phyloP scores from a whole-genome alignment of 2,113 vertebrate species.

The Neolamprologus sp. region DNA sequence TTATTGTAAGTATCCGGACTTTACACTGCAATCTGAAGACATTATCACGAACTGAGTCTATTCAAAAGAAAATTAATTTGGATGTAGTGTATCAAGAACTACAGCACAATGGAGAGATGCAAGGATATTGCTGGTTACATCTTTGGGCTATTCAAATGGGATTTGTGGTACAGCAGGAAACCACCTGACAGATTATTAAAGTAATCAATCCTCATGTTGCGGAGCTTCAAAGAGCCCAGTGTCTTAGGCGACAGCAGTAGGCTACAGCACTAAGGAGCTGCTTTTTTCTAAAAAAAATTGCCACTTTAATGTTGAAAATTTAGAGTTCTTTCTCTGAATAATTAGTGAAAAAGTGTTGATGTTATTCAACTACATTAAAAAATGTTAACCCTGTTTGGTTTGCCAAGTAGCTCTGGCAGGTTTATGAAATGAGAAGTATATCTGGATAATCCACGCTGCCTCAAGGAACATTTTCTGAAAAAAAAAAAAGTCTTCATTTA shows the following conservation, averaged over 20 bases:
- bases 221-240: background rate
- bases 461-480: background rate
- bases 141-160: background rate
- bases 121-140: background rate
- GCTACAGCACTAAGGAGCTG: background rate
- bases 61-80: background rate
- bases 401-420: background rate
- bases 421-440: background rate
- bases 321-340: background rate
- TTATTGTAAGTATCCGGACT: background rate
- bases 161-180: background rate
- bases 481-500: background rate
- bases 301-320: background rate
- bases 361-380: background rate
- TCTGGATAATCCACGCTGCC: background rate
- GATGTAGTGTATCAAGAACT: background rate
- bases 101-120: background rate
- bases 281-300: accelerated
- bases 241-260: background rate
- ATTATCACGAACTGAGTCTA: background rate
- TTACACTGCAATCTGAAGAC: background rate
- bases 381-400: background rate
- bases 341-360: background rate
- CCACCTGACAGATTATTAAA: background rate
- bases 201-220: background rate